These are phyloP conservation scores for Muschampia plurimacula DNA, from an alignment of 2,888 invertebrate genomes.

Conservation along the genomic window DNA sequence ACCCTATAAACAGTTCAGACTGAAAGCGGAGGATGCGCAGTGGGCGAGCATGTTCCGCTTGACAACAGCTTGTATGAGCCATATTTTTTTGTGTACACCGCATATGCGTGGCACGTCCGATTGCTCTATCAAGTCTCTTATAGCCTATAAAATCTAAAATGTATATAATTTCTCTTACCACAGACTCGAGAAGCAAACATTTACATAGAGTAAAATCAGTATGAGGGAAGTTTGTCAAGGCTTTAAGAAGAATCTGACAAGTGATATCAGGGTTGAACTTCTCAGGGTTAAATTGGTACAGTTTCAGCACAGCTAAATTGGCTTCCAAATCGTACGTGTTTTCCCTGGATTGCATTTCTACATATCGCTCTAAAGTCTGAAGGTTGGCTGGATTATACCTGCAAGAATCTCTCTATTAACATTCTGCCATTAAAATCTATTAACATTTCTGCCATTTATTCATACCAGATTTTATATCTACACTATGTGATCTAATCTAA, in stretches of 20 bases:
- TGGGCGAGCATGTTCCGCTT: too few relatives aligned
- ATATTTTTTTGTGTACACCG: too few relatives aligned
- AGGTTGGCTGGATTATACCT: slow-evolving; percentile 99
- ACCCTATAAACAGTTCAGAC: too few relatives aligned
- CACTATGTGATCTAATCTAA: too few relatives aligned
- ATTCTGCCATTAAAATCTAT: too few relatives aligned
- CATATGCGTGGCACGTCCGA: too few relatives aligned
- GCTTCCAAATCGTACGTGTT: slow-evolving; percentile 99
- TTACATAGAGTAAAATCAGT: slow-evolving; percentile 99
- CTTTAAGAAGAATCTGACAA: slow-evolving; percentile 96
- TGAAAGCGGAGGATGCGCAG: too few relatives aligned
- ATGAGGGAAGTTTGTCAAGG: slow-evolving; percentile 98
- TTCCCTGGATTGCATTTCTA: slow-evolving; percentile 96
- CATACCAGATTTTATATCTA: too few relatives aligned
- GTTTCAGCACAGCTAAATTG: slow-evolving; percentile 97
- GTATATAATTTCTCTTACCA: slow-evolving; percentile 62
- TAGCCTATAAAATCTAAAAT: neutral
- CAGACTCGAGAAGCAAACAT: slow-evolving; percentile 93
- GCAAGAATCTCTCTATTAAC: slow-evolving; percentile 49
- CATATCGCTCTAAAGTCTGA: slow-evolving; percentile 95
- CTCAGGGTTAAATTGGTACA: slow-evolving; percentile 98
- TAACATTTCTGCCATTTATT: neutral
- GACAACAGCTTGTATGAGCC: too few relatives aligned
- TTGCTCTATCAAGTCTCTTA: too few relatives aligned
- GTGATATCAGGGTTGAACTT: slow-evolving; percentile 94